Conservation (phyloP, 2,888 invertebrate species). For the Zaprionus bogoriensis region DNA sequence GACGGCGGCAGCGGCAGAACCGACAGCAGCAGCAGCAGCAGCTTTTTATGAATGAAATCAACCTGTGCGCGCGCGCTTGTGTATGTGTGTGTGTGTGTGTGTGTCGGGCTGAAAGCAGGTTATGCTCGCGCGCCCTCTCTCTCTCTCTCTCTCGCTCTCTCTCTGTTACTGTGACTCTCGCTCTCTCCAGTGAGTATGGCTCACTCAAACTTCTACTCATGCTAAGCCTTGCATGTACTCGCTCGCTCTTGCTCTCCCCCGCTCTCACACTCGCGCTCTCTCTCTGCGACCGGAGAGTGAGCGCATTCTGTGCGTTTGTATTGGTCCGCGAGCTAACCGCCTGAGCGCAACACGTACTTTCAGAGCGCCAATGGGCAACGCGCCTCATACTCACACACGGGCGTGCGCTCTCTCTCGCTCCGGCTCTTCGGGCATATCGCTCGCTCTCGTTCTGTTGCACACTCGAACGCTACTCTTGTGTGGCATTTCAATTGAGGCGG, state of each 20-base stretch:
- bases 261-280: neutral
- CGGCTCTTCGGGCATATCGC: neutral
- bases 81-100: neutral
- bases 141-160: neutral
- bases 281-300: no score
- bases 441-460: neutral
- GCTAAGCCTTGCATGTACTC: neutral
- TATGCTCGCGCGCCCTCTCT: neutral
- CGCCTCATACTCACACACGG: neutral
- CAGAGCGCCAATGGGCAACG: neutral
- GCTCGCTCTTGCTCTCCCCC: neutral
- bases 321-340: neutral
- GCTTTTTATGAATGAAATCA: neutral
- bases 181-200: neutral
- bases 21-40: neutral
- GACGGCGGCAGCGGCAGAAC: neutral
- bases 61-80: neutral
- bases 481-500: no score
- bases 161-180: no score
- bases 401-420: neutral
- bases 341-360: neutral
- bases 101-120: neutral
- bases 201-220: neutral
- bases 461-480: no score
- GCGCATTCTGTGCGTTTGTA: neutral